Evolutionary conservation across 2,797 vertebrate genomes (phyloP).

Genomic region (Poecile montanus): DNA sequence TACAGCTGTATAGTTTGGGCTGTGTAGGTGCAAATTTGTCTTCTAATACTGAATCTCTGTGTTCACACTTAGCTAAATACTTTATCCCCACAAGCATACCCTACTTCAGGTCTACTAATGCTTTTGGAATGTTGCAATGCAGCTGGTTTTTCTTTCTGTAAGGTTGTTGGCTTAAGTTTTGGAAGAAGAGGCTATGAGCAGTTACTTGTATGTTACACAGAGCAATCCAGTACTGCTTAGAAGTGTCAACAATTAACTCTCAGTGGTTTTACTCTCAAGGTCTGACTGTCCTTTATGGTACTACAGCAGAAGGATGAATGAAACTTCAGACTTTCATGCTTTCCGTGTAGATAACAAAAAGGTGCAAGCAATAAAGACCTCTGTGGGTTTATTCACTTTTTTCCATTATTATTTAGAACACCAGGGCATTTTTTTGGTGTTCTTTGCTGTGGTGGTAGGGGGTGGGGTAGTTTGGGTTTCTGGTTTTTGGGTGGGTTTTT

Average conservation of each 20-base stretch:
- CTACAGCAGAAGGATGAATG: neutral
- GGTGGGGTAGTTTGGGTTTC: neutral
- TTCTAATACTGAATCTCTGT: neutral
- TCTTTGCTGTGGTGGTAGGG: neutral
- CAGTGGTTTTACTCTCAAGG: no score
- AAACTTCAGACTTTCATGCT: neutral
- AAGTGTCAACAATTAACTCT: neutral
- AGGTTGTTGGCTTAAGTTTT: neutral
- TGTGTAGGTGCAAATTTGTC: neutral
- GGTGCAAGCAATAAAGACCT: neutral
- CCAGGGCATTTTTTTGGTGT: neutral
- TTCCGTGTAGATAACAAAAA: neutral
- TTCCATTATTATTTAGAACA: neutral
- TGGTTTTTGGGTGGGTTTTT: neutral
- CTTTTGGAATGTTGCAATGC: neutral
- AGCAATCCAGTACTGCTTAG: neutral
- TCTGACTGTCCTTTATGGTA: neutral
- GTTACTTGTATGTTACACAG: neutral
- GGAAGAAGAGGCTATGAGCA: neutral
- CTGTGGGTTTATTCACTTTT: neutral
- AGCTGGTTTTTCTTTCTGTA: neutral
- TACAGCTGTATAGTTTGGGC: neutral
- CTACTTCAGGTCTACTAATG: neutral
- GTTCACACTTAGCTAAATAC: neutral
- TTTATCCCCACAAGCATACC: neutral